Evolutionary conservation across 2,113 vertebrate species (phyloP).

Genomic region (Tonatia bakeri): DNA sequence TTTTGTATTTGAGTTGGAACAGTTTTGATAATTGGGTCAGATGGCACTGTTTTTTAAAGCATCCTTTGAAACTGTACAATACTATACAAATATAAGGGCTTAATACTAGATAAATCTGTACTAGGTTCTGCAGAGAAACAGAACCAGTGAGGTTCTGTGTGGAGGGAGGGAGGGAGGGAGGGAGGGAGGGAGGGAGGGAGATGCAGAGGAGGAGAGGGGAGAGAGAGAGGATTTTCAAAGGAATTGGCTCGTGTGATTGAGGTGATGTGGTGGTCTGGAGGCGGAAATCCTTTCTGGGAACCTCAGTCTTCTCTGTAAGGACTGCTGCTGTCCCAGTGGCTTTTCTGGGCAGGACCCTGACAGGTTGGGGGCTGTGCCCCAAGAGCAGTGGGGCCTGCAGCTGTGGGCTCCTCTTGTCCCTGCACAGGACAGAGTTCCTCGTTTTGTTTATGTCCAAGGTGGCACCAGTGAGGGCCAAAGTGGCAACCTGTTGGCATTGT

Average conservation of each 20-base stretch:
- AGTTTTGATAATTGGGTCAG: background rate
- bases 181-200: background rate
- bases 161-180: background rate
- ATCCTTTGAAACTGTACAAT: background rate
- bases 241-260: background rate
- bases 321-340: too few relatives aligned
- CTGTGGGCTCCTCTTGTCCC: background rate
- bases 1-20: slow-evolving; percentile 18
- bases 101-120: background rate
- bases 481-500: background rate
- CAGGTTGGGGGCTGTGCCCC: background rate
- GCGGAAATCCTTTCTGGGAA: too few relatives aligned
- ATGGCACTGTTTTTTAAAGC: background rate
- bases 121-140: background rate
- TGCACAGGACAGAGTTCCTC: background rate
- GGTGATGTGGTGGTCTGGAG: background rate
- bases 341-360: background rate
- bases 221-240: background rate
- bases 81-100: background rate
- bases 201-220: too few relatives aligned
- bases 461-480: background rate
- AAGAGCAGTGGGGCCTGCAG: background rate
- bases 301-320: too few relatives aligned
- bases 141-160: background rate
- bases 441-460: background rate